These are phyloP conservation scores for Regulus satrapa DNA, from an alignment of 2,113 vertebrate genomes.

Conservation along the genomic window DNA sequence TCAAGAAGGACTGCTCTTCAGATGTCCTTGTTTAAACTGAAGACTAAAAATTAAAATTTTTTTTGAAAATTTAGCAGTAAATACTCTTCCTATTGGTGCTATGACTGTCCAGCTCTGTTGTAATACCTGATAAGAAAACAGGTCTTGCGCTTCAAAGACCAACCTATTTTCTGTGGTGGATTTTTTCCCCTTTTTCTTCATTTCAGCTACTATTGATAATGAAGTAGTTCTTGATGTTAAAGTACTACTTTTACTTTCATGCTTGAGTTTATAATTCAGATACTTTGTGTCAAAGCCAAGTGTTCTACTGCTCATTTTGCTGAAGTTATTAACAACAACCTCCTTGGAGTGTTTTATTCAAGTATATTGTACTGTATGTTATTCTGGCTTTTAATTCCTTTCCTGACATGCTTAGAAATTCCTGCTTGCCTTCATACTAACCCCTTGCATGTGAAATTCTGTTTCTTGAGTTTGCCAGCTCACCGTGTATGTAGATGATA, in stretches of 20 bases:
- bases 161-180: neutral
- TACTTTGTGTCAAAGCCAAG: neutral
- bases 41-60: neutral
- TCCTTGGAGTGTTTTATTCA: neutral
- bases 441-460: neutral
- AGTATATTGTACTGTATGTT: neutral
- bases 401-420: neutral
- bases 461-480: neutral
- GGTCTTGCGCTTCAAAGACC: neutral
- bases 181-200: neutral
- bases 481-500: neutral
- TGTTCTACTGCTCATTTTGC: neutral
- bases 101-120: neutral
- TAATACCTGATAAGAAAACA: neutral
- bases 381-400: neutral
- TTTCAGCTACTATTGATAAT: neutral
- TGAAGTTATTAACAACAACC: neutral
- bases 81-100: neutral
- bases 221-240: neutral
- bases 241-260: neutral
- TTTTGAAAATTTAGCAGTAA: neutral
- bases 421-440: neutral
- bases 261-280: neutral
- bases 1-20: neutral
- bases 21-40: neutral